Base-by-base conservation (phyloP, 2,113 vertebrate genomes). In the Oreochromis niloticus region DNA sequence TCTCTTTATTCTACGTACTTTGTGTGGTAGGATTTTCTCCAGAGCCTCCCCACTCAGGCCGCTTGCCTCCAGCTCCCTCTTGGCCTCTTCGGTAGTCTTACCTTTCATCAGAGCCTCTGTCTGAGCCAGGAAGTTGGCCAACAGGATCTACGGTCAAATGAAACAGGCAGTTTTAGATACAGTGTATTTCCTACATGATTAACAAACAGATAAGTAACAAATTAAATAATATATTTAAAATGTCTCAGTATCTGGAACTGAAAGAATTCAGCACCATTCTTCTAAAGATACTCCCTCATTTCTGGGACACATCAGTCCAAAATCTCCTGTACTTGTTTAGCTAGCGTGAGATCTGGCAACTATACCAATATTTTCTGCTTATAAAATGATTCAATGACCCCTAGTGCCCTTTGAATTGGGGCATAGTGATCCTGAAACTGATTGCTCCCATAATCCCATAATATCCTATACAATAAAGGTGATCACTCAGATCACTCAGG, bases 101-200 rank as follows among this genome's bases (percentile, higher is more conserved):
- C 99, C 99, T 84, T 96, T 99, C 99, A 99, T 99, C 93, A 99
- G 83, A 22, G 99, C 99, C 91, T 99, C 99, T 0, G 98, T 99
- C 95, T 99, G 98, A 55, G 99, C 99, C 87, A 99, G 95, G 92
- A 99, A 99, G 94, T 99, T 99, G 39, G 98, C 97, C 93, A 98
- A 68, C 83, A 99, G 96, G 92, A 99, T 99, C 99, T 99, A 46
- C 22, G 85, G n/a, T 13, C 48, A 71, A 61, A 84, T 43, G 4
- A 81, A 16, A 84, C 34, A 84, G 12, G 11, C 32, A 71, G 1
- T 9, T 22, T 82, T 54, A 88, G 46, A 81, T 17, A 75, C 27
- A 36, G 46, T 78, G 73, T 52, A 78, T 50, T 5, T 78, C 22
- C 46, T 52, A 50, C 46, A 34, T 5, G 1, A 52, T 34, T 34